Evolutionary conservation across 2,797 vertebrate genomes (phyloP), one percentile per base, ranked within the genome.

Genomic region (Danio kyathit): DNA sequence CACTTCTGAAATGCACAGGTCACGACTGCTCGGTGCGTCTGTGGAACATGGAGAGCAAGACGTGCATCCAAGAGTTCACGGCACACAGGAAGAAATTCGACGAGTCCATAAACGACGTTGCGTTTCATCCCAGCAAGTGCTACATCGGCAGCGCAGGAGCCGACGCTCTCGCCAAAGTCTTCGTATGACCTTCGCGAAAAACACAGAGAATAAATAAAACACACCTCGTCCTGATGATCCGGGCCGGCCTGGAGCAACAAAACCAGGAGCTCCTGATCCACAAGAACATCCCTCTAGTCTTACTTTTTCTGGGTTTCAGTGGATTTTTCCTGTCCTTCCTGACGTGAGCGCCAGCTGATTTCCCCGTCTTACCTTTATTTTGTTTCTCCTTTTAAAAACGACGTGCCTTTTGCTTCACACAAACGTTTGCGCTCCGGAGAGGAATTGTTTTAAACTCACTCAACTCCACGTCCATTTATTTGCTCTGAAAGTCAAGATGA

Each of bases 21-120:
- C 98, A 99, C 1, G 98, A 99, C 93, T 99, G 97, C 93, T 99
- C 98, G 0, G 98, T 99, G 91, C 97, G 97, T 57, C 94, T 99
- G 85, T 99, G 98, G 98, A 99, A 99, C 91, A 95, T 99, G 89
- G 98, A 99, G 91, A 99, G 96, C 91, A 99, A 98, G 94, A 99
- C 97, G 3, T 99, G 97, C 93, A 98, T 99, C 90, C 98, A 99
- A 83, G 98, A 99, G 89, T 99, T 99, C 92, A 99, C 98, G 1
- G 97, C 97, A 87, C 98, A 99, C 94, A 94, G 98, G 87, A 99
- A 99, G 92, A 99, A 99, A 88, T 98, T 95, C 56, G 97, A 99
- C 79, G 98, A 99, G 89, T 97, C 98, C 1, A 99, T 99, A 91
- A 95, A 99, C 38, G 97, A 98, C 70, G 98, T 99, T 93, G 97